Conservation (phyloP, 2,113 vertebrate species). For the Pyrgilauda ruficollis region DNA sequence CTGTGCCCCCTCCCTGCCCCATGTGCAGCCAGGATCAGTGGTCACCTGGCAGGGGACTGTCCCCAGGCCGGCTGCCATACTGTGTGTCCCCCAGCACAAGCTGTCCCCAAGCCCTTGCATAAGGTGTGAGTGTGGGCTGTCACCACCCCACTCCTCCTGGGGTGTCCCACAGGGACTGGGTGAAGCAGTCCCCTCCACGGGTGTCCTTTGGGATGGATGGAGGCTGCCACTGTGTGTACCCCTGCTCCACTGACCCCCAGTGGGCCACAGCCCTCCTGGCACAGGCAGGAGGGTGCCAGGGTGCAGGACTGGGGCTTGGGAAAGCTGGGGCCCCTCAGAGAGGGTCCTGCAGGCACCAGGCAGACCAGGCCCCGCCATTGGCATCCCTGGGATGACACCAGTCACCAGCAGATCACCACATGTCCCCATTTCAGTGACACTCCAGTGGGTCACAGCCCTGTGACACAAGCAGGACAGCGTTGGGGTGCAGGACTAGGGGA, state of each 20-base stretch:
- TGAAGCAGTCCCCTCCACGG: background rate
- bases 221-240: fast-evolving
- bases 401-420: fast-evolving
- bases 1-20: fast-evolving
- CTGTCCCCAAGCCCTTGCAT: background rate
- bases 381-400: background rate
- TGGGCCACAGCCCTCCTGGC: background rate
- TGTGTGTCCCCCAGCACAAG: background rate
- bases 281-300: background rate
- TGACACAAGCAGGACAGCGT: background rate
- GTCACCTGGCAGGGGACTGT: background rate
- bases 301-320: background rate
- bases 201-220: background rate
- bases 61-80: background rate
- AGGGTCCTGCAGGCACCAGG: background rate
- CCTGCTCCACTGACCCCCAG: background rate
- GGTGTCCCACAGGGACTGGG: background rate
- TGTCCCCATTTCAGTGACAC: background rate
- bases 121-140: background rate
- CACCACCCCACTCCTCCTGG: fast-evolving
- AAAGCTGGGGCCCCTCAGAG: too few relatives aligned
- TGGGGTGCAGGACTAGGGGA: background rate
- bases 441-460: background rate
- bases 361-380: background rate
- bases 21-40: fast-evolving